These are phyloP conservation scores for Troilus luridus DNA, from an alignment of 2,888 invertebrate species.

Conservation along the genomic window DNA sequence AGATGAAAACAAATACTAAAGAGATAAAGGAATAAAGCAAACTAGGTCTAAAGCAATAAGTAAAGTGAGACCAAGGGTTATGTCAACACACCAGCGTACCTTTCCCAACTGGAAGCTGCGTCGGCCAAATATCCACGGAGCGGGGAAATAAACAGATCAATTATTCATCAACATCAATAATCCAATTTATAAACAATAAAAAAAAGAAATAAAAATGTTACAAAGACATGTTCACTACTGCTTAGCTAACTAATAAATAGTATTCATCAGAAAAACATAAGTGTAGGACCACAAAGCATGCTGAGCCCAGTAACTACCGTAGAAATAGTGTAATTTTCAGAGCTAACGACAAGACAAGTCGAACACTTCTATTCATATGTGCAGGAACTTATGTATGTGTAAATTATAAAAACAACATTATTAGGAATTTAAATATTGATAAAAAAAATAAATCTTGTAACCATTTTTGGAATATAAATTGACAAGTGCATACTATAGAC, in stretches of 20 bases:
- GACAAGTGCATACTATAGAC: background rate
- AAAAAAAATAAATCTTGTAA: background rate
- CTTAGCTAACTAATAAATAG: background rate
- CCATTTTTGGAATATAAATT: background rate
- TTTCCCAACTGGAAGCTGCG: slow-evolving; percentile 81
- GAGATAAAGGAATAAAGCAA: slow-evolving; percentile 66
- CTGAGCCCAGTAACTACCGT: background rate
- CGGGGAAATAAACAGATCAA: slow-evolving; percentile 29
- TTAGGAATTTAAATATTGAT: background rate
- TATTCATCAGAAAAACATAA: background rate
- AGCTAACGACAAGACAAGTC: background rate
- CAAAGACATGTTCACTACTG: slow-evolving; percentile 36
- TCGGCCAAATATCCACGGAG: slow-evolving; percentile 57
- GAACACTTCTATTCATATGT: background rate
- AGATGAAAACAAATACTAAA: slow-evolving; percentile 11
- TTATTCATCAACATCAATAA: slow-evolving; percentile 17
- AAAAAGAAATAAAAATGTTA: background rate
- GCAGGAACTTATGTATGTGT: background rate
- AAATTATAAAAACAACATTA: background rate
- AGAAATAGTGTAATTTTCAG: background rate
- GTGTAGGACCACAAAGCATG: background rate
- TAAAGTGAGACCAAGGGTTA: slow-evolving; percentile 78
- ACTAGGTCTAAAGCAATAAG: slow-evolving; percentile 70
- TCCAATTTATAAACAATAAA: background rate
- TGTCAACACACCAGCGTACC: slow-evolving; percentile 82